These are phyloP conservation scores for Asarcornis scutulata DNA, from an alignment of 2,113 vertebrate species.

Conservation along the genomic window DNA sequence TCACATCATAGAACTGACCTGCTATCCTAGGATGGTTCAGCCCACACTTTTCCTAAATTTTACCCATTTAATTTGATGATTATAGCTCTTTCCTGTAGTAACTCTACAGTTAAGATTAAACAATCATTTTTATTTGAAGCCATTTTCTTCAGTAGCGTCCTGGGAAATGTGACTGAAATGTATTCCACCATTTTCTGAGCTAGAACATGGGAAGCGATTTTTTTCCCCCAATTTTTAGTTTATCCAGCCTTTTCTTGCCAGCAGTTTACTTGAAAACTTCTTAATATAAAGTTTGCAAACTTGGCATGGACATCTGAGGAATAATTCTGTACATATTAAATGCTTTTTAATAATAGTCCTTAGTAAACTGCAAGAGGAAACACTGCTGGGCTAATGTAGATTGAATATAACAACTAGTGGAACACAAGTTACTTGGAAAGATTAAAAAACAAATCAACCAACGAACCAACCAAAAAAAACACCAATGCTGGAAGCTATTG, in stretches of 20 bases:
- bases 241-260: constrained; percentile 13
- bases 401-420: background rate
- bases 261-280: background rate
- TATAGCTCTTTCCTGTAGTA: constrained; percentile 19
- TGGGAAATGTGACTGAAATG: constrained; percentile 43
- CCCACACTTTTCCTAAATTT: constrained; percentile 20
- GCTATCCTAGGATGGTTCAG: background rate
- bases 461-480: background rate
- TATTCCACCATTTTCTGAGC: background rate
- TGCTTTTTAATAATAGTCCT: constrained; percentile 8
- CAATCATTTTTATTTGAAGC: constrained; percentile 13
- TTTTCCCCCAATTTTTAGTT: background rate
- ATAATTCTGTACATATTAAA: background rate
- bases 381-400: constrained; percentile 13
- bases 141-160: background rate
- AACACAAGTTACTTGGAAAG: background rate
- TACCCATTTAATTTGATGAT: constrained; percentile 57
- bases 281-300: background rate
- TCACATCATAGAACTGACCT: background rate
- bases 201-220: background rate
- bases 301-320: constrained; percentile 24
- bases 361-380: background rate
- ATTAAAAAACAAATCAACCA: background rate
- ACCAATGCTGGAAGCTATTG: background rate
- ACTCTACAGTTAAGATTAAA: constrained; percentile 29